Percentiles rank a stretch among this genome's conserved stretches.
Evolutionary conservation across 2,888 invertebrate species (phyloP).

Genomic region (Agrochola lota): DNA sequence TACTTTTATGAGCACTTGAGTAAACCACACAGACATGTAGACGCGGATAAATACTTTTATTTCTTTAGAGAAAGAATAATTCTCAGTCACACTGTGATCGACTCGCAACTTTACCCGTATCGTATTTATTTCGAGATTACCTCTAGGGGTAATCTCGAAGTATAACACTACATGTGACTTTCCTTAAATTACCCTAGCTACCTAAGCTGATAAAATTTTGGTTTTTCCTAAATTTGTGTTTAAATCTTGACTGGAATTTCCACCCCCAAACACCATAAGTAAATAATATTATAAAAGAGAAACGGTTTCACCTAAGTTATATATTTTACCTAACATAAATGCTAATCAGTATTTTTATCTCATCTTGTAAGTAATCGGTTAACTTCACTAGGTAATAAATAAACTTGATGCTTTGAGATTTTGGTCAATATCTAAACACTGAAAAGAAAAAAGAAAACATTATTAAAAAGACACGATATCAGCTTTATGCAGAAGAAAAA

Average conservation of each 20-base stretch:
- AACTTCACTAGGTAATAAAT: background rate
- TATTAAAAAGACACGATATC: background rate
- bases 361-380: background rate
- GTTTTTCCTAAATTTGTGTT: background rate
- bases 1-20: conserved; percentile 13
- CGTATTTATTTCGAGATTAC: too few species aligned
- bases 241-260: background rate
- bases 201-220: background rate
- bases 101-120: background rate
- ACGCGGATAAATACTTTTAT: conserved; percentile 1
- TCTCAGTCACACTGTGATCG: background rate
- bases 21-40: conserved; percentile 8
- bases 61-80: background rate
- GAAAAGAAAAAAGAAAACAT: background rate
- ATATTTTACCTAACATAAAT: background rate
- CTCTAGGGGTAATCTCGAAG: background rate
- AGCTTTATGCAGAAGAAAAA: background rate
- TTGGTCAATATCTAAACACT: background rate
- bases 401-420: background rate
- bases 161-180: background rate
- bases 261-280: background rate
- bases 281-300: background rate
- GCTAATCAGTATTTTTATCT: background rate
- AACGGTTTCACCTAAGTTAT: background rate
- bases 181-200: too few species aligned